A percentile compares a stretch with the other conserved stretches of the same genome.
phyloP scores from a whole-genome alignment of 64 coral and sea anemone species.

The Trachythela sp. region DNA sequence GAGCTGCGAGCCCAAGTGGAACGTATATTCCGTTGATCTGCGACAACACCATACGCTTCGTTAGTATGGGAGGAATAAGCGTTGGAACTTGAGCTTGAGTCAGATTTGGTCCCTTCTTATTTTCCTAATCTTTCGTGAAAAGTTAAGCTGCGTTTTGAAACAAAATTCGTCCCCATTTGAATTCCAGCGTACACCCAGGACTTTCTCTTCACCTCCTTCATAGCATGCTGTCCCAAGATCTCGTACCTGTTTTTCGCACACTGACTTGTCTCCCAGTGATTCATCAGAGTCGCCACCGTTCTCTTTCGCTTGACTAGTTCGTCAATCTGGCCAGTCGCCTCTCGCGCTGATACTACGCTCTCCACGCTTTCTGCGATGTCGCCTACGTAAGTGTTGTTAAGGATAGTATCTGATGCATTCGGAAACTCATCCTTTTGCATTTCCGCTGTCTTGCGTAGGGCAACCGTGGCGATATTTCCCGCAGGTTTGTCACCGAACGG shows the following conservation, averaged over 20 bases:
- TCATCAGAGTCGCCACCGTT: neutral
- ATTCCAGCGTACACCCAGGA: constrained; percentile 12
- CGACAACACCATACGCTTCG: constrained; percentile 24
- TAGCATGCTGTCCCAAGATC: neutral
- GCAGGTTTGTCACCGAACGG: neutral
- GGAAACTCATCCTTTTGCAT: no score
- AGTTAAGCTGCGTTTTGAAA: constrained; percentile 13
- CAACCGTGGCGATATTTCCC: neutral
- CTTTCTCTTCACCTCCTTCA: neutral
- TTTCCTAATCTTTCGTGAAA: constrained; percentile 25
- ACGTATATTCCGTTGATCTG: constrained; percentile 33
- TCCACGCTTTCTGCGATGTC: no score
- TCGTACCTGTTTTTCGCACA: neutral
- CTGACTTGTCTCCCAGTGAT: neutral
- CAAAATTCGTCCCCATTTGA: neutral
- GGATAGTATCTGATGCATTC: no score
- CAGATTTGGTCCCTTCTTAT: neutral
- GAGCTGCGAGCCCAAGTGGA: no score
- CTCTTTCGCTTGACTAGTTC: neutral
- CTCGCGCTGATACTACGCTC: neutral
- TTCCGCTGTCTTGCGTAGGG: neutral
- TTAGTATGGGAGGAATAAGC: neutral
- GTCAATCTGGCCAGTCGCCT: constrained; percentile 24
- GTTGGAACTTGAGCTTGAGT: neutral
- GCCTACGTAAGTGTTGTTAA: no score